Percentiles rank a stretch among this genome's conserved stretches.
Evolutionary conservation across 1,140 invertebrate genomes (phyloP).

Genomic region (Drosophila parabipectinata): DNA sequence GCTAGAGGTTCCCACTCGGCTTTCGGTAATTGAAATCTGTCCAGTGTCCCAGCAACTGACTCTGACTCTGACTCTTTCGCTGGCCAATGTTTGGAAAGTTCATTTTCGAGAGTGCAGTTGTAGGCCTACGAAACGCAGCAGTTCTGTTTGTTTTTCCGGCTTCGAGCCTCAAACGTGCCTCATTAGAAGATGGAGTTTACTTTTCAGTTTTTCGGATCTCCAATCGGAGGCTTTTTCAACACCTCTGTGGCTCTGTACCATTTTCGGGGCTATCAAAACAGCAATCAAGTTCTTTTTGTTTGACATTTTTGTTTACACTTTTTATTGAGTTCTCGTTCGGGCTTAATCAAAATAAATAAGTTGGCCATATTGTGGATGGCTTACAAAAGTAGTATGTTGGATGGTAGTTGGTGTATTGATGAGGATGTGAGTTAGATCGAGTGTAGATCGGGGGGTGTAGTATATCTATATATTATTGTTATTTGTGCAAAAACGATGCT

Average conservation of each 20-base stretch:
- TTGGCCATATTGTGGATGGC: slow-evolving; percentile 41
- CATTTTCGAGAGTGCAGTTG: slow-evolving; percentile 51
- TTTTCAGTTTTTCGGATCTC: slow-evolving; percentile 7
- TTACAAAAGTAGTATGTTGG: slow-evolving; percentile 21
- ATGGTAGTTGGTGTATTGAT: slow-evolving; percentile 3
- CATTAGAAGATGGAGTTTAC: slow-evolving; percentile 40
- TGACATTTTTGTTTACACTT: slow-evolving; percentile 56
- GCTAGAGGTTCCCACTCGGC: slow-evolving; percentile 23
- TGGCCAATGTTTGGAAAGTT: slow-evolving; percentile 65
- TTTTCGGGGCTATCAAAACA: slow-evolving; percentile 75
- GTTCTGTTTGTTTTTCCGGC: slow-evolving; percentile 50
- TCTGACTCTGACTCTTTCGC: too few species aligned
- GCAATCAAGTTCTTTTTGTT: slow-evolving; percentile 64
- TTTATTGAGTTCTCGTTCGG: slow-evolving; percentile 77
- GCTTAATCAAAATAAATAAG: slow-evolving; percentile 78
- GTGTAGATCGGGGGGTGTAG: not conserved
- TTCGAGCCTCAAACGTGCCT: slow-evolving; percentile 34
- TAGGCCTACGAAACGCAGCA: slow-evolving; percentile 21
- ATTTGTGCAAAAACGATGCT: slow-evolving; percentile 78
- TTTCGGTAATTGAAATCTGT: slow-evolving; percentile 37
- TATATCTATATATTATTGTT: slow-evolving; percentile 58
- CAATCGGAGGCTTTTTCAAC: slow-evolving; percentile 11
- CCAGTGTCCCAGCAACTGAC: slow-evolving; percentile 2
- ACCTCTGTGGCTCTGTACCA: not conserved
- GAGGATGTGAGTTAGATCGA: slow-evolving; percentile 7